Evolutionary conservation across 35 echinoderm and acorn worm species (phyloP), one percentile per base, ranked within the genome.

Genomic region (Patiria miniata): DNA sequence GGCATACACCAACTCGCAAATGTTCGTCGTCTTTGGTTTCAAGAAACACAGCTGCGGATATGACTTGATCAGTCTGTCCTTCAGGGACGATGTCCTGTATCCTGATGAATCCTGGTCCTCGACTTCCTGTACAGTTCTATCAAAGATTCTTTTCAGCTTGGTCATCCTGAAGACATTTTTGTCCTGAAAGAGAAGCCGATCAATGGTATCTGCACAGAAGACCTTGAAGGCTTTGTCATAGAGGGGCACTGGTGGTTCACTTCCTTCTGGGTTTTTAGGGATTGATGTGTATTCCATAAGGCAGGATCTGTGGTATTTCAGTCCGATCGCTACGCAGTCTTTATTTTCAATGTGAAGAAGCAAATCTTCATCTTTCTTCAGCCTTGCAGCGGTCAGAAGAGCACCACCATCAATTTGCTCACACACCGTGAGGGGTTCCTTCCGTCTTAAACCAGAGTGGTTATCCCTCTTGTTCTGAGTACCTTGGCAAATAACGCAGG

Each of bases 291-390:
- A 55, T 9, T 55, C 21, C 21, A 9, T 19, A 0, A 14, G 40
- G 58, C 57, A 90, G 34, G 38, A 40, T 36, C 78, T 10, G 58
- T 90, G 88, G 60, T 77, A 83, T 12, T 50, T 76, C 1, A 83
- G 55, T 51, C 83, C 78, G 39, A 83, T 90, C 9, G 88, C 88
- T 37, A 90, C 88, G 37, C 88, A 90, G 34, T 90, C 88, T 77
- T 77, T 39, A 59, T 90, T 83, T 22, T 77, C 38, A 47, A 90
- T 52, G 33, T 90, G 38, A 76, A 50, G 68, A 14, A 89, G 55
- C 37, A 89, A 34, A 83, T 83, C 39, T 0, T 44, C 56, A 89
- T 89, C 78, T 69, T 89, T 19, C 39, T 83, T 90, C 18, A 76
- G 38, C 54, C 37, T 40, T 17, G 88, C 88, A 60, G 88, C 88